phyloP scores from a whole-genome alignment of 2,113 vertebrate genomes.

The Lepidothrix coronata region DNA sequence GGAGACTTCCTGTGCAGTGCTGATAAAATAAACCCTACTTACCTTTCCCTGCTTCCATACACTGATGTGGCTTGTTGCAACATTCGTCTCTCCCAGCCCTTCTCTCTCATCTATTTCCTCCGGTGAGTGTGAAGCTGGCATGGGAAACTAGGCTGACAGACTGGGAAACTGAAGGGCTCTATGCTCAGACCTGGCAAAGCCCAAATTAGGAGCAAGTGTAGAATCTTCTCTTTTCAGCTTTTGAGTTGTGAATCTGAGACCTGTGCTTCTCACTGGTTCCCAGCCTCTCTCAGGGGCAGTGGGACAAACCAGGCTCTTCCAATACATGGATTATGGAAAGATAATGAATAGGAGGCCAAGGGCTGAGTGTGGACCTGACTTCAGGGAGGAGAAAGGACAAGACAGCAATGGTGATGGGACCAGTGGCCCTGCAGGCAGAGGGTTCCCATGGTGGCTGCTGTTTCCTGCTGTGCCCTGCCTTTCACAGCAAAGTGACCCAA shows the following conservation, averaged over 20 bases:
- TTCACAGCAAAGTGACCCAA: neutral
- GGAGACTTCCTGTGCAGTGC: slow-evolving; percentile 22
- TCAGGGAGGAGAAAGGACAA: neutral
- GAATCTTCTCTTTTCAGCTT: neutral
- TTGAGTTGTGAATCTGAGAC: neutral
- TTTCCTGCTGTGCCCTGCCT: neutral
- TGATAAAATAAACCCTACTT: slow-evolving; percentile 60
- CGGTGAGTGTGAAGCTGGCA: neutral
- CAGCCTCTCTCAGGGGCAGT: neutral
- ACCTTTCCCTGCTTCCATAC: neutral
- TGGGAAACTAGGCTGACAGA: neutral
- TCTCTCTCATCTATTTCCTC: slow-evolving; percentile 15
- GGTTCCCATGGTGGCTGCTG: neutral
- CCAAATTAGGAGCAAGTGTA: neutral
- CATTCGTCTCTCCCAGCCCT: neutral
- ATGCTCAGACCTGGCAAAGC: neutral
- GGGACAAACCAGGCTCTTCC: neutral
- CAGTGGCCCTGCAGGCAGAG: neutral
- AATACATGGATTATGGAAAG: neutral
- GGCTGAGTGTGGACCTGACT: neutral
- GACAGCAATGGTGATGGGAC: neutral
- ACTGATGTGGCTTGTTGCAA: neutral
- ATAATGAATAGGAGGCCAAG: neutral
- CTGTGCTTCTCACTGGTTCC: neutral
- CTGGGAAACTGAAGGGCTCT: neutral